Percentiles rank a stretch among this genome's conserved stretches.
Conservation (phyloP, 1,140 invertebrate species). For the Pissodes strobi region DNA sequence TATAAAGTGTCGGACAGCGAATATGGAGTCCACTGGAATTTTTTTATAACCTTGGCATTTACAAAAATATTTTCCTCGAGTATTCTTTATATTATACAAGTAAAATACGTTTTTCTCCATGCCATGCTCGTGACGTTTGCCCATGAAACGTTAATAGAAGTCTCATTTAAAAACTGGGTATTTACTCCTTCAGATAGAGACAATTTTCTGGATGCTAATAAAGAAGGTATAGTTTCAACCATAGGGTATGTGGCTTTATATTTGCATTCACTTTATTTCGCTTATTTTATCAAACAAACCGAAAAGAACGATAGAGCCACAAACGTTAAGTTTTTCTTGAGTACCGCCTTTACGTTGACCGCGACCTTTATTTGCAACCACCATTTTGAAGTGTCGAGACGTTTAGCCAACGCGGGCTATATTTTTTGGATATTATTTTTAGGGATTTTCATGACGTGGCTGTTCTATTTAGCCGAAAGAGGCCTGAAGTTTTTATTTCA, state of each 20-base stretch:
- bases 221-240: constrained; percentile 85
- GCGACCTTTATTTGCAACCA: constrained; percentile 57
- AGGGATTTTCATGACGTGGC: constrained; percentile 58
- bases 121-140: constrained; percentile 60
- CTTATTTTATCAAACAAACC: constrained; percentile 59
- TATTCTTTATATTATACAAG: constrained; percentile 59
- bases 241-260: constrained; percentile 85
- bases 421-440: constrained; percentile 72
- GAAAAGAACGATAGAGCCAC: constrained; percentile 31
- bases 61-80: constrained; percentile 75
- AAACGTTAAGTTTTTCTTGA: constrained; percentile 53
- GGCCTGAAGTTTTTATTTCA: constrained; percentile 45
- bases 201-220: constrained; percentile 78
- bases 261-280: constrained; percentile 72
- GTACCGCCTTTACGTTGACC: constrained; percentile 58
- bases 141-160: constrained; percentile 72
- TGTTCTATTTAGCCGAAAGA: constrained; percentile 62
- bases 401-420: constrained; percentile 78
- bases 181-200: constrained; percentile 62
- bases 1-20: constrained; percentile 89
- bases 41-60: constrained; percentile 88
- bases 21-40: constrained; percentile 97
- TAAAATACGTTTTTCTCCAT: constrained; percentile 48
- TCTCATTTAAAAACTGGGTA: constrained; percentile 73
- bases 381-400: constrained; percentile 65